Conservation (phyloP, 2,113 vertebrate species). For the Pteropus alecto region DNA sequence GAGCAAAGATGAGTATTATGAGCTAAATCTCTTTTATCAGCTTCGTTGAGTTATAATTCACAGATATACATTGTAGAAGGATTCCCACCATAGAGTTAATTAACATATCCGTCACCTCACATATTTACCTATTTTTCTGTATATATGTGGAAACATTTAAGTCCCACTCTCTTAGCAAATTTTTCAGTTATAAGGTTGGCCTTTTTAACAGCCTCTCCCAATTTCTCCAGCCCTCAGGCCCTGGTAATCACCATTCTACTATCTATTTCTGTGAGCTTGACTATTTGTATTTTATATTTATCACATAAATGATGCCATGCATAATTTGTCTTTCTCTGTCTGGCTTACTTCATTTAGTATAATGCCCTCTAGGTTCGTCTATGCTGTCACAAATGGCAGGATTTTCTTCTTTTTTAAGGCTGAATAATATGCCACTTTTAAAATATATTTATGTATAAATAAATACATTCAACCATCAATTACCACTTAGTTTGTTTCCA, state of each 20-base stretch:
- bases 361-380: background rate
- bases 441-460: background rate
- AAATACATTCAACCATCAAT: background rate
- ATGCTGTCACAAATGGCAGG: background rate
- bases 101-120: background rate
- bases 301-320: background rate
- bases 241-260: background rate
- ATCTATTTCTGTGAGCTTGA: background rate
- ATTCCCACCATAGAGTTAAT: background rate
- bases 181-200: background rate
- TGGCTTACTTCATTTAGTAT: background rate
- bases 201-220: background rate
- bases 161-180: background rate
- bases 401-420: background rate
- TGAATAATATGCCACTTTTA: background rate
- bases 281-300: background rate
- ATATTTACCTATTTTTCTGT: background rate
- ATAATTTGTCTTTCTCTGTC: background rate
- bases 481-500: too few relatives aligned
- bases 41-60: background rate
- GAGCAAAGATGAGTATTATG: background rate
- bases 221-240: background rate
- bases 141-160: background rate
- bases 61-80: background rate
- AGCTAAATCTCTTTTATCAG: background rate